Evolutionary conservation across 2,797 vertebrate species (phyloP).

Genomic region (Echiichthys vipera): DNA sequence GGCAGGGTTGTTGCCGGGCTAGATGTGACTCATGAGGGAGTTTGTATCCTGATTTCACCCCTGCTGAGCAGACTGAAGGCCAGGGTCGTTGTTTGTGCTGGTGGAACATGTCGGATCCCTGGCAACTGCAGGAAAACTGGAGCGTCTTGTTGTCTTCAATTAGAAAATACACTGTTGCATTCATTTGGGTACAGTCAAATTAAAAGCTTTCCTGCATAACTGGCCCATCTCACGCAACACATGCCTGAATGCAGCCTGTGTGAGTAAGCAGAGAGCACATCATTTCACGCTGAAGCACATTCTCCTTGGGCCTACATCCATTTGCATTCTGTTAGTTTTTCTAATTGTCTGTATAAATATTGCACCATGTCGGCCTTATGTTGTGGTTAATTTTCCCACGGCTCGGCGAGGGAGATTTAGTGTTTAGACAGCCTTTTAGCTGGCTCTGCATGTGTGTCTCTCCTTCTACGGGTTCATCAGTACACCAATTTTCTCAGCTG

Average conservation of each 20-base stretch:
- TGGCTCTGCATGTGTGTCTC: slow-evolving; percentile 1
- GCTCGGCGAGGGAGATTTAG: slow-evolving; percentile 53
- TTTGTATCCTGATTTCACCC: slow-evolving; percentile 57
- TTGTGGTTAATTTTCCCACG: slow-evolving; percentile 56
- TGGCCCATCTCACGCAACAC: slow-evolving; percentile 69
- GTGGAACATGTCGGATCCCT: slow-evolving; percentile 16
- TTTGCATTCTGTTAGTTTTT: slow-evolving; percentile 68
- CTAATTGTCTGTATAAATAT: slow-evolving; percentile 75
- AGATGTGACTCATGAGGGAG: slow-evolving; percentile 56
- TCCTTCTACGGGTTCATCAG: slow-evolving; percentile 37
- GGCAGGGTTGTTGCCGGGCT: slow-evolving; percentile 21
- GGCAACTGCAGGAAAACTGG: slow-evolving; percentile 28
- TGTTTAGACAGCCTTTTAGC: slow-evolving; percentile 54
- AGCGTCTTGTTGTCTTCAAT: slow-evolving; percentile 51
- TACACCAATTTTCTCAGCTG: slow-evolving; percentile 35
- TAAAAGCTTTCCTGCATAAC: slow-evolving; percentile 60
- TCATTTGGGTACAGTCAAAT: slow-evolving; percentile 69
- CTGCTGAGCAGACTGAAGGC: slow-evolving; percentile 11
- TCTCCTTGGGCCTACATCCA: slow-evolving; percentile 34
- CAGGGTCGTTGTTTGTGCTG: slow-evolving; percentile 20
- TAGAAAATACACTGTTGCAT: slow-evolving; percentile 53
- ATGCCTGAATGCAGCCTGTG: slow-evolving; percentile 41
- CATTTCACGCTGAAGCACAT: slow-evolving; percentile 18
- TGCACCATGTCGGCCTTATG: slow-evolving; percentile 53
- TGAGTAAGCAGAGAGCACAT: not conserved